Base-by-base conservation (phyloP, 2,113 vertebrate species). In the Pseudolaguvia tuberculata region DNA sequence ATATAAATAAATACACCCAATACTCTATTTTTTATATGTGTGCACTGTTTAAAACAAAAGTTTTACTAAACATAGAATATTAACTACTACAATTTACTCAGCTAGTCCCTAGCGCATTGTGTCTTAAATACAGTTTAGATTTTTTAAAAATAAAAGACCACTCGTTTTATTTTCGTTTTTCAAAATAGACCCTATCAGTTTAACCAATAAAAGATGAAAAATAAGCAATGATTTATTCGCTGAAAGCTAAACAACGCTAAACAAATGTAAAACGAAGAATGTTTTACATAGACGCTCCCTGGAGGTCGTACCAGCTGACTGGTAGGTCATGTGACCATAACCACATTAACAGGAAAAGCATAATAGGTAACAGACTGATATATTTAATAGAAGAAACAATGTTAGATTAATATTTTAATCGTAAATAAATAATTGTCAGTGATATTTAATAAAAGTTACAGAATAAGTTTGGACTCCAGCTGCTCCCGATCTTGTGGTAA, bases 261-360 rank as follows among this genome's bases (percentile, higher is more conserved):
- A 42, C 39, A 42, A 6, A 8, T 42, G 5, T 42, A 1, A 45
- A 10, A 15, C 3, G n/a, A 25, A n/a, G n/a, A 6, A 73, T 7
- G 11, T 25, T 77, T 71, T 57, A 14, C 63, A 52, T 57, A 59
- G n/a, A 75, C 25, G 15, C 66, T 56, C 55, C 62, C 70, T 29
- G 25, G 67, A 47, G 35, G 65, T 10, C 25, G 68, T 21, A 51
- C 77, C 77, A 79, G 79, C 79, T 81, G 79, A 83, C 70, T 25
- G 5, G 1, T 31, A 23, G 50, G 27, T 79, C 79, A 83, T 31
- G 68, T 83, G 82, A 81, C 6, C 17, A 1, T 4, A 59, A 14
- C 13, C 9, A 52, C 14, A 14, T 21, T 31, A 14, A 5, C 45
- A 51, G 73, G 62, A 57, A 78, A 45, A 29, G 29, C 2, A 29